Evolutionary conservation across 2,888 invertebrate species (phyloP), one percentile per base, ranked within the genome.

Genomic region (Blastobasis lacticolella): DNA sequence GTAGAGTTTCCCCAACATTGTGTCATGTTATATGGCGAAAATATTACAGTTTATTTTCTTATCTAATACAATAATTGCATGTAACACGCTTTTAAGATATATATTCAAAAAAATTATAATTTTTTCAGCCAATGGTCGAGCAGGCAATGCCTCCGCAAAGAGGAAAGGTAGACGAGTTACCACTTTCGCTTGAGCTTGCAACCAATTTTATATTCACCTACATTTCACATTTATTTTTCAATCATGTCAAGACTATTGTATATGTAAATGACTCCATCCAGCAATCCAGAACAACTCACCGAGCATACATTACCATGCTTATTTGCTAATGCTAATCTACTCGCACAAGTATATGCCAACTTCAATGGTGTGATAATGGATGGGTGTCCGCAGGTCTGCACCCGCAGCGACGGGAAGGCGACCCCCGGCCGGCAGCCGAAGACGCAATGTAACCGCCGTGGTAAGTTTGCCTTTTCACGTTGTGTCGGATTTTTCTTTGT

Each of bases 81-180:
- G 23, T 23, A 23, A 23, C 1, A 23, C 23, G 23, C 23, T 23
- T 23, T 23, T 23, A 23, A 23, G 23, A 60, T 58, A 55, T 49
- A 38, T 49, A 52, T 10, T 51, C 10, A 53, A 48, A 58, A 49
- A 50, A 52, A 23, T 23, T 23, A 23, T 2, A 23, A 23, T 46
- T 61, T 64, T 81, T 80, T 61, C 80, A 81, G 81, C 67, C 3
- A 81, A 81, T 61, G 81, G 81, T 52, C 72, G 77, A 62, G 63
- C 72, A 49, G 63, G 63, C 66, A 72, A 68, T 67, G 67, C 66
- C 57, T 63, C 73, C 54, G 65, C 62, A 66, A 79, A 75, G 67
- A 81, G 73, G 65, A 77, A 73, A 81, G 81, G 81, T 81, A 79
- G 38, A 45, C 23, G 23, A 23, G 23, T 23, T 23, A 23, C 23